A percentile compares a stretch with the other conserved stretches of the same genome.
Evolutionary conservation across 2,113 vertebrate species (phyloP).

Genomic region (Phaetusa simplex): DNA sequence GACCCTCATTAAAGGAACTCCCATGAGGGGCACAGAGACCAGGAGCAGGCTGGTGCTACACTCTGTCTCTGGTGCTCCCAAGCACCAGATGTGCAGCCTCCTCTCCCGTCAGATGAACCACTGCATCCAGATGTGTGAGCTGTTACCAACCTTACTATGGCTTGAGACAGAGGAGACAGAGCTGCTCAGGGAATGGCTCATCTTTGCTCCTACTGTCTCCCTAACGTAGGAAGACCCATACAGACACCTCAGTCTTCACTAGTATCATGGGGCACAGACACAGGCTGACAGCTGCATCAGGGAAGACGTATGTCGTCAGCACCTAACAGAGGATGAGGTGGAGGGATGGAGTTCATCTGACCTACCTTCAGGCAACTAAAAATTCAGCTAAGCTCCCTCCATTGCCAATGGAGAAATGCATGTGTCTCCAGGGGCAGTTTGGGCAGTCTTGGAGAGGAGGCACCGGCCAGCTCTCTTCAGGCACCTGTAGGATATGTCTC

Average conservation of each 20-base stretch:
- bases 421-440: background rate
- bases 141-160: background rate
- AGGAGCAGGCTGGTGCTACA: background rate
- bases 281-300: background rate
- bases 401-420: background rate
- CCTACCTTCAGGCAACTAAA: background rate
- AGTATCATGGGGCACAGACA: background rate
- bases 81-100: background rate
- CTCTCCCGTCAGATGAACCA: background rate
- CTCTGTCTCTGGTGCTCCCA: background rate
- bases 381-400: background rate
- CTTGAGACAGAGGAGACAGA: background rate
- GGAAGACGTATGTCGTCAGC: background rate
- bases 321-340: background rate
- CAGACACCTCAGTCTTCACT: background rate
- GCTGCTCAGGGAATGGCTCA: background rate
- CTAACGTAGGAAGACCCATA: background rate
- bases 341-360: background rate
- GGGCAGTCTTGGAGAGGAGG: background rate
- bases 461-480: background rate
- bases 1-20: background rate
- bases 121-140: background rate
- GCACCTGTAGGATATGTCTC: background rate
- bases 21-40: fast-evolving
- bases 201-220: background rate